A percentile compares a stretch with the other conserved stretches of the same genome.
Conservation (phyloP, 2,113 vertebrate species). For the Seriola quinqueradiata region DNA sequence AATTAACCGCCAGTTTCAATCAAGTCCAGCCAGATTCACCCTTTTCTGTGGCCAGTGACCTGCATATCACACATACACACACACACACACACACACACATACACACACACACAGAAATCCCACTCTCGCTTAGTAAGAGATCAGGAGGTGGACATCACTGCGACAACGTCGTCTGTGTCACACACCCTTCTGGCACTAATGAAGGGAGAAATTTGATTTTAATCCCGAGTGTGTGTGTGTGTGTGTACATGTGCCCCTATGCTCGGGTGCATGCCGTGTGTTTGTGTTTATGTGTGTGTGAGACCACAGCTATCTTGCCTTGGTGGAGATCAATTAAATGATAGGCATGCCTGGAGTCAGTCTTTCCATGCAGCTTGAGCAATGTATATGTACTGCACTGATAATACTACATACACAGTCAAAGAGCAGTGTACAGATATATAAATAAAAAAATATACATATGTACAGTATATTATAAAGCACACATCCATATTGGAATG, state of each 20-base stretch:
- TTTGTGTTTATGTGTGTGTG: constrained; percentile 2
- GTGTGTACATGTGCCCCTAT: not conserved
- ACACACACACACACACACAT: constrained; percentile 22
- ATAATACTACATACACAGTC: constrained; percentile 6
- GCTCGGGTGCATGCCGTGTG: not conserved
- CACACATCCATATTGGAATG: too few species aligned
- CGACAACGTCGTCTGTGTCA: constrained; percentile 43
- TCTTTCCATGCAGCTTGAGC: constrained; percentile 22
- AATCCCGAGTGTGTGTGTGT: constrained; percentile 50
- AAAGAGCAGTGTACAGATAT: not conserved
- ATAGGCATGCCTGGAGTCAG: constrained; percentile 56
- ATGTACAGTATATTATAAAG: too few species aligned
- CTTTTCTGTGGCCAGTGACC: constrained; percentile 73
- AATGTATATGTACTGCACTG: constrained; percentile 18
- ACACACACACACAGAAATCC: constrained; percentile 20
- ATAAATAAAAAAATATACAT: not conserved
- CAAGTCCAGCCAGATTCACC: constrained; percentile 75
- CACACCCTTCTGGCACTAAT: constrained; percentile 55
- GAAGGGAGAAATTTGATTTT: constrained; percentile 62
- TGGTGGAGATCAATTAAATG: constrained; percentile 72
- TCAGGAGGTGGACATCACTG: constrained; percentile 57
- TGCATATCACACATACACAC: constrained; percentile 60
- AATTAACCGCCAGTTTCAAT: constrained; percentile 80
- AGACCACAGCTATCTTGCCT: constrained; percentile 34
- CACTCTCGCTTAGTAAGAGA: constrained; percentile 50